phyloP scores from a whole-genome alignment of 2,113 vertebrate species.

The Neoarius graeffei region DNA sequence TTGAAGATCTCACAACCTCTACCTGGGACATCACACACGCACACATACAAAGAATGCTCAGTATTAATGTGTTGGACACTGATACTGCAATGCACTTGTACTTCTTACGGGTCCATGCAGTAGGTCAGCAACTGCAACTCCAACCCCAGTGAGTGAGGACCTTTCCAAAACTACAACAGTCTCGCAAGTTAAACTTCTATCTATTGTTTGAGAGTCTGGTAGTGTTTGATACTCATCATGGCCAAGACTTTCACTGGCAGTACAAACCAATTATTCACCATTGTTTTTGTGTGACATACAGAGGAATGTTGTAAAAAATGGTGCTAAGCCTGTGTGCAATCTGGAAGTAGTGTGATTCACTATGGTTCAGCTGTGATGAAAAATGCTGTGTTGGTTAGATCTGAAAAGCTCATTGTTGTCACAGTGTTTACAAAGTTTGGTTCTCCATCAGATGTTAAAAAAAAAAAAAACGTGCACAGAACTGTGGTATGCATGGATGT shows the following conservation, averaged over 20 bases:
- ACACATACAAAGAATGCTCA: slow-evolving; percentile 3
- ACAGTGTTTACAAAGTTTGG: neutral
- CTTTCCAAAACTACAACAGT: neutral
- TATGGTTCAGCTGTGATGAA: neutral
- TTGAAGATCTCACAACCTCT: slow-evolving; percentile 45
- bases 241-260: neutral
- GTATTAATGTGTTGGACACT: slow-evolving; percentile 3
- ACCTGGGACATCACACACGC: slow-evolving; percentile 29
- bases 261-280: no score
- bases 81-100: neutral
- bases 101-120: neutral
- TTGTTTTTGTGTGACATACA: neutral
- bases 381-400: slow-evolving; percentile 9
- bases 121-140: neutral
- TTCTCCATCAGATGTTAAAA: neutral
- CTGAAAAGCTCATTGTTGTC: slow-evolving; percentile 5
- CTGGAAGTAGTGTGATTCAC: neutral
- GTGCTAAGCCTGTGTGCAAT: neutral
- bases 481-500: neutral
- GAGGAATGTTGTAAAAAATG: neutral
- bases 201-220: neutral
- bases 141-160: neutral
- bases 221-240: neutral
- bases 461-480: neutral
- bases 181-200: neutral